Evolutionary conservation across 2,113 vertebrate genomes (phyloP), one percentile per base, ranked within the genome.

Genomic region (Pseudopipra pipra): DNA sequence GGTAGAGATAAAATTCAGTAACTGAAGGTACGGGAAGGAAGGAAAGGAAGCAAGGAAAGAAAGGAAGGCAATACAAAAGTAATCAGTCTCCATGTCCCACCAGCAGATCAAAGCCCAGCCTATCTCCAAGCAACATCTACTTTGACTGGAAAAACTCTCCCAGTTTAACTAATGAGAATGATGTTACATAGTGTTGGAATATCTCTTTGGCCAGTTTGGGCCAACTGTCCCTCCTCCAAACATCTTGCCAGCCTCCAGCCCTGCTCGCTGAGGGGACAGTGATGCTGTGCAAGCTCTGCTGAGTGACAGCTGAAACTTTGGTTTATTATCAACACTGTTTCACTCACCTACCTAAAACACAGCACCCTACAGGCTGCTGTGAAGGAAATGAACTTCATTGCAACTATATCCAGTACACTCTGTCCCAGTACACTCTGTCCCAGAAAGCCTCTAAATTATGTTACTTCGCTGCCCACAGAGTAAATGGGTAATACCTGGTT

Each of bases 201-300:
- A 58, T 56, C 56, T 52, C 7, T 44, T 43, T 58, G 17, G 41
- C 49, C 11, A 31, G 0, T 89, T 67, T 76, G 19, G n/a, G 22
- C 28, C 33, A 67, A 2, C 44, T 43, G 35, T 54, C 46, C 62
- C 9, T 20, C 15, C 13, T 61, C 16, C 28, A 27, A 62, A 2
- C 31, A 17, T 67, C 30, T 89, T 73, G 24, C 17, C 43, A 30
- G 23, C 14, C 22, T 13, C 7, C 54, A 37, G 22, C 28, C 33
- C n/a, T 68, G 14, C 61, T 86, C 0, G 0, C 21, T 76, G 44
- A 4, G 16, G 14, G 14, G 9, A 16, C 31, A 41, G n/a, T 39
- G 70, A 16, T 67, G 35, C 24, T 80, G 23, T 52, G 37, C 41
- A 52, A 47, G 23, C 30, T 14, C 11, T 75, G 52, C 75, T 67